phyloP scores from a whole-genome alignment of 2,113 vertebrate species.

The Oenanthe oenanthe region DNA sequence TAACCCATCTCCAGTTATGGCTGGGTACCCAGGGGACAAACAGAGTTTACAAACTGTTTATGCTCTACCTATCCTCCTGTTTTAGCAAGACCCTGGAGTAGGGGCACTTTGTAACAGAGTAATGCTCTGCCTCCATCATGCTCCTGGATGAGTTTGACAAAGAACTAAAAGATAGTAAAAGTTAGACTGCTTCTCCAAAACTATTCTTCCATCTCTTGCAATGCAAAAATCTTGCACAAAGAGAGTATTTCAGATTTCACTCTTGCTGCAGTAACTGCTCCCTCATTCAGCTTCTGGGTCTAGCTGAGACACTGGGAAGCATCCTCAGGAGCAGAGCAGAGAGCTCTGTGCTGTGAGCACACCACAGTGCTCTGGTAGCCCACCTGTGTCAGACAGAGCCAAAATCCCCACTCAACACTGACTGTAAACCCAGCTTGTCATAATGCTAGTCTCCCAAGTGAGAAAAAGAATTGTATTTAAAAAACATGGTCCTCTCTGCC shows the following conservation, averaged over 20 bases:
- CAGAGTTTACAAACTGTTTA: background rate
- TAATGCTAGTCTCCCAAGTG: background rate
- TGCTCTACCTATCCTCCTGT: background rate
- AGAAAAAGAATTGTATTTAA: background rate
- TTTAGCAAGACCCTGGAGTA: background rate
- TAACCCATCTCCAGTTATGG: accelerated
- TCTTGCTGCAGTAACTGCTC: background rate
- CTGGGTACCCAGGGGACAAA: background rate
- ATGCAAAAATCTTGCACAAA: background rate
- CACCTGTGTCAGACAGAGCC: background rate
- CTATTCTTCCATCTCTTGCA: background rate
- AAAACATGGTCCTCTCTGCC: background rate
- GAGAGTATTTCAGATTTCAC: background rate
- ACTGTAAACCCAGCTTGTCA: background rate
- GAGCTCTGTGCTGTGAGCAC: background rate
- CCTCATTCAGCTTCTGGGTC: background rate
- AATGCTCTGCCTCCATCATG: background rate
- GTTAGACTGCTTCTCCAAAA: background rate
- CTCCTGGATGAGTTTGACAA: background rate
- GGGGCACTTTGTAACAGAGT: background rate
- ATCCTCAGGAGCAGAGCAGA: background rate
- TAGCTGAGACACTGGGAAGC: background rate
- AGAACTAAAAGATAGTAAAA: background rate
- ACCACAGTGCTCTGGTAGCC: background rate
- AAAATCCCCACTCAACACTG: background rate